A percentile compares a stretch with the other conserved stretches of the same genome.
Conservation (phyloP, 2,888 invertebrate genomes). For the Periphyllus acericola region DNA sequence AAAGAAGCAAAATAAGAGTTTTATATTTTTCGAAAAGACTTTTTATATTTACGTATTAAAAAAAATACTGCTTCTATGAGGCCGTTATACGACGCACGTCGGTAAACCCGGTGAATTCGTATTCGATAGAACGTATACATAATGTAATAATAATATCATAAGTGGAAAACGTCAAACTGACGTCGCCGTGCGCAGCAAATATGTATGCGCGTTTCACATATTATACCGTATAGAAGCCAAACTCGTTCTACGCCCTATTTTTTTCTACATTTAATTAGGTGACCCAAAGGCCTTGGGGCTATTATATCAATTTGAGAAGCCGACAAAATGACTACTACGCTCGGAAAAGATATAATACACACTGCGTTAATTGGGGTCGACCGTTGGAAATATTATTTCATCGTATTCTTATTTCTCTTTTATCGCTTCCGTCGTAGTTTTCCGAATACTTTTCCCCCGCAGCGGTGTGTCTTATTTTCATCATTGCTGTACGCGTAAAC, state of each 20-base stretch:
- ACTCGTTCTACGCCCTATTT: slow-evolving; percentile 20
- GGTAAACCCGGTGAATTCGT: not conserved
- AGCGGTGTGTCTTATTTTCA: not conserved
- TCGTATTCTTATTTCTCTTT: not conserved
- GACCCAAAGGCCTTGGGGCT: slow-evolving; percentile 13
- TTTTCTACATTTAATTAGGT: slow-evolving; percentile 29
- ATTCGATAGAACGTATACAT: not conserved
- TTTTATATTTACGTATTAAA: not conserved
- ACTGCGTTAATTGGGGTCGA: slow-evolving; percentile 28
- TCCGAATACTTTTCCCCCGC: not conserved
- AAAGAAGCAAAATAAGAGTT: not conserved
- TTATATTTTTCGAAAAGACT: not conserved
- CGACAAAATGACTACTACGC: slow-evolving; percentile 22
- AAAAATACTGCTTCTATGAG: not conserved
- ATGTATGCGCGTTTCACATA: not conserved
- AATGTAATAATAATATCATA: not conserved
- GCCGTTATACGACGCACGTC: not conserved
- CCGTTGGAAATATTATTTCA: not conserved
- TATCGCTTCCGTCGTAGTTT: not conserved
- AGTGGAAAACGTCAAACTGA: not conserved
- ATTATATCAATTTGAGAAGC: slow-evolving; percentile 50
- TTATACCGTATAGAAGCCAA: slow-evolving; percentile 30
- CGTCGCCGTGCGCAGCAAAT: not conserved
- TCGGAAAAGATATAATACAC: not conserved
- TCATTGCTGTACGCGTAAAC: not conserved